Percentiles rank a stretch among this genome's conserved stretches.
phyloP scores from a whole-genome alignment of 2,888 invertebrate species.

The Xylota sylvarum region DNA sequence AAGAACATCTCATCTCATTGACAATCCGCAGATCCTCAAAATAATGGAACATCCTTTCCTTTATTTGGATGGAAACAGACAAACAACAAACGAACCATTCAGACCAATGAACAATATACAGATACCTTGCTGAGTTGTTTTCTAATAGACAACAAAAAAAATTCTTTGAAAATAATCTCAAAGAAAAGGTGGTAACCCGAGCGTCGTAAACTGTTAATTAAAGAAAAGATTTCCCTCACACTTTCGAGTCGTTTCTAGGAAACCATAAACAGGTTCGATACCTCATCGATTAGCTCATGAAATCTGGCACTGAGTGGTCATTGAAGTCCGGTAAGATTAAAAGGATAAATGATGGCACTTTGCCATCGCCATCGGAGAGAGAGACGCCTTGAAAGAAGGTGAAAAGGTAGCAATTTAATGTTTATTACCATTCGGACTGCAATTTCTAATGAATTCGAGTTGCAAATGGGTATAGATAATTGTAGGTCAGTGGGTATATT shows the following conservation, averaged over 20 bases:
- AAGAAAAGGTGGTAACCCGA: slow-evolving; percentile 18
- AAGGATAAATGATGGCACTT: slow-evolving; percentile 2
- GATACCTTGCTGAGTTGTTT: neutral
- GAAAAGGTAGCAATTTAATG: slow-evolving; percentile 8
- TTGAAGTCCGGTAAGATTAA: slow-evolving; percentile 10
- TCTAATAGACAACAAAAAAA: neutral
- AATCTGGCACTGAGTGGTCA: neutral
- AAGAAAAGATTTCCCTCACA: slow-evolving; percentile 31
- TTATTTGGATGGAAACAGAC: neutral
- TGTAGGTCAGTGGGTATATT: slow-evolving; percentile 21
- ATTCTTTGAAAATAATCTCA: neutral
- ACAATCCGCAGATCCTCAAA: neutral
- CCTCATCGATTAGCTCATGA: slow-evolving; percentile 15
- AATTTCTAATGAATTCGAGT: neutral
- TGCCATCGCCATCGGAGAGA: neutral
- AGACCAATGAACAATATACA: neutral
- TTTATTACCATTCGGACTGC: slow-evolving; percentile 7
- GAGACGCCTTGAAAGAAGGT: neutral
- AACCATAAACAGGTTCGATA: slow-evolving; percentile 17
- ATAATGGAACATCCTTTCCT: slow-evolving; percentile 4
- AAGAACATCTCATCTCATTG: neutral
- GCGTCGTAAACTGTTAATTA: slow-evolving; percentile 30
- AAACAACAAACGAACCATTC: slow-evolving; percentile 3
- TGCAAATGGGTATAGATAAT: neutral
- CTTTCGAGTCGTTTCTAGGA: slow-evolving; percentile 21